These are phyloP conservation scores for Orussus abietinus DNA, from an alignment of 1,140 invertebrate species.

Conservation along the genomic window DNA sequence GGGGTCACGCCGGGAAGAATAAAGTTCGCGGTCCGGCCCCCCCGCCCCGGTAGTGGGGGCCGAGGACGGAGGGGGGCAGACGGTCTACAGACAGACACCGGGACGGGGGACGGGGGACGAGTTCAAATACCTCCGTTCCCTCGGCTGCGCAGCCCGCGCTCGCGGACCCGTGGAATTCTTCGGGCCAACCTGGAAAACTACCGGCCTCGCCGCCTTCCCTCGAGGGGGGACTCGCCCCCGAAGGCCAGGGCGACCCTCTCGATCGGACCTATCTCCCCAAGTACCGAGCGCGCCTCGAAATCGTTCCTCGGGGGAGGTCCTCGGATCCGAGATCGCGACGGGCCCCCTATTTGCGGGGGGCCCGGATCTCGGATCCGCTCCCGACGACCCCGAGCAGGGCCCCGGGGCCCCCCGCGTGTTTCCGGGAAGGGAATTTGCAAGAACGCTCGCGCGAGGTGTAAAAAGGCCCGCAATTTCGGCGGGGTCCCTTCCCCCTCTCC, in stretches of 20 bases:
- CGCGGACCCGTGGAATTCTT: conserved; percentile 19
- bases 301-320: background rate
- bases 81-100: conserved; percentile 8
- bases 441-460: too few relatives aligned
- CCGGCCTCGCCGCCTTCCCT: conserved; percentile 8
- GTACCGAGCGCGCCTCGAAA: background rate
- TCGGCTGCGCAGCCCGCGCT: too few relatives aligned
- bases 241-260: background rate
- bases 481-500: too few relatives aligned
- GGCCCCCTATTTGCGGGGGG: background rate
- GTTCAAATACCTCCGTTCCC: conserved; percentile 30
- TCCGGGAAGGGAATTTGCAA: too few relatives aligned
- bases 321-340: too few relatives aligned
- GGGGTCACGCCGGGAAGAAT: background rate
- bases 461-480: too few relatives aligned
- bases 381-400: background rate
- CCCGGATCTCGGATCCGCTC: background rate
- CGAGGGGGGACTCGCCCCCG: background rate
- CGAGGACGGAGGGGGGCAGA: conserved; percentile 10
- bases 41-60: conserved; percentile 3
- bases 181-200: conserved; percentile 18
- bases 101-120: conserved; percentile 10
- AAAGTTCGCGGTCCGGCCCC: conserved; percentile 2
- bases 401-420: too few relatives aligned
- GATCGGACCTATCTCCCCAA: background rate